Evolutionary conservation across 2,113 vertebrate species (phyloP).

Genomic region (Dasyornis broadbenti): DNA sequence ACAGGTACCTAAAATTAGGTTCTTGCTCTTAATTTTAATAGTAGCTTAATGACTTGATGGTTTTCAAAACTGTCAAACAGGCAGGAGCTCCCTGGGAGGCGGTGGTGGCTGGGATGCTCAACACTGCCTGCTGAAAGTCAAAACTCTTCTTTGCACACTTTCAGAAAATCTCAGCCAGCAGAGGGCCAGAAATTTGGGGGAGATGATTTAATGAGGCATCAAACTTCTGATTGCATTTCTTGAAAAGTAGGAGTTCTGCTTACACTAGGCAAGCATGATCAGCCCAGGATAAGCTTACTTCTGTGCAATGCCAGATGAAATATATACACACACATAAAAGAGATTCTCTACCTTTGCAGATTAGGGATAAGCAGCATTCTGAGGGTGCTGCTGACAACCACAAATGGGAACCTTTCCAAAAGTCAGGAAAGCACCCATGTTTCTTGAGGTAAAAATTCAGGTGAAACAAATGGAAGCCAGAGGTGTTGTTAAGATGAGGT

Average conservation of each 20-base stretch:
- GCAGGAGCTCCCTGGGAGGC: slow-evolving; percentile 29
- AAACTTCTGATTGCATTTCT: not conserved
- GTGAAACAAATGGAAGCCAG: not conserved
- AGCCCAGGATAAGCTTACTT: not conserved
- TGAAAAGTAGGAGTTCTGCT: not conserved
- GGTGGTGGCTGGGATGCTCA: slow-evolving; percentile 25
- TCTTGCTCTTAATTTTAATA: slow-evolving; percentile 7
- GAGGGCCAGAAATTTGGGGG: slow-evolving; percentile 18
- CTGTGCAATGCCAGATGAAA: not conserved
- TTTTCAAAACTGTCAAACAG: slow-evolving; percentile 42
- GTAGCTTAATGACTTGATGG: slow-evolving; percentile 32
- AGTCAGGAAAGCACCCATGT: not conserved
- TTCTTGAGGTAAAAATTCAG: not conserved
- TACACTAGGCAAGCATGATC: not conserved
- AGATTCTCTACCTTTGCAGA: not conserved
- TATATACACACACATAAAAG: not conserved
- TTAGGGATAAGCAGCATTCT: not conserved
- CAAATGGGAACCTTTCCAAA: not conserved
- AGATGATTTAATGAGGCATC: not conserved
- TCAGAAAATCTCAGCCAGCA: slow-evolving; percentile 42
- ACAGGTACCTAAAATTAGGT: slow-evolving; percentile 32
- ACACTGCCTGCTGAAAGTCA: slow-evolving; percentile 7
- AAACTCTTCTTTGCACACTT: not conserved
- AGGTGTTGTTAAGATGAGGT: not conserved
- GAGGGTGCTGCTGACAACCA: not conserved